These are phyloP conservation scores for Microcaecilia unicolor DNA, from an alignment of 2,797 vertebrate genomes.

Conservation along the genomic window DNA sequence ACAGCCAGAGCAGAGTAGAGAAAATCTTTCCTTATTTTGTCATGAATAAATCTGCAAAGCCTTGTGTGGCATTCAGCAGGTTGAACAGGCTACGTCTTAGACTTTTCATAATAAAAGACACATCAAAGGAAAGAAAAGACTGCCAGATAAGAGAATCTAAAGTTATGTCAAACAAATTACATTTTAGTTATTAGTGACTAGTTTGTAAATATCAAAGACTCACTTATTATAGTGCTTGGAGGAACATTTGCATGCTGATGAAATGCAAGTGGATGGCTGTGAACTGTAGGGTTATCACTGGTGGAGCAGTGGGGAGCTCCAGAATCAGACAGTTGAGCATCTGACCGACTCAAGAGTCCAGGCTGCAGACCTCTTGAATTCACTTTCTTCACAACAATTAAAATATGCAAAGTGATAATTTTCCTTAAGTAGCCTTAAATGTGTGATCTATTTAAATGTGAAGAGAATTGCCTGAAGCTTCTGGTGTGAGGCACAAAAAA, in stretches of 20 bases:
- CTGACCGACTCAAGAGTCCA: constrained; percentile 91
- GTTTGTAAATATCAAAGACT: constrained; percentile 99
- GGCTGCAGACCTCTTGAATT: constrained; percentile 97
- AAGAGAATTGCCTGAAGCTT: constrained; percentile 99
- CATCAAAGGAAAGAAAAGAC: constrained; percentile 31
- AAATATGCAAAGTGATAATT: constrained; percentile 99
- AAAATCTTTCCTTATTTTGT: constrained; percentile 28
- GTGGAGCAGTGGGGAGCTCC: constrained; percentile 81
- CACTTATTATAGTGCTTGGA: constrained; percentile 83
- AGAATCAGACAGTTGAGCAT: constrained; percentile 81
- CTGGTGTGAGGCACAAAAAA: constrained; percentile 77
- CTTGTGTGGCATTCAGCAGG: constrained; percentile 38
- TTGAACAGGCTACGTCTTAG: constrained; percentile 35
- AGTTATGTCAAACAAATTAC: constrained; percentile 93
- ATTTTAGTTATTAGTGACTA: constrained; percentile 91
- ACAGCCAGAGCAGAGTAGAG: constrained; percentile 28
- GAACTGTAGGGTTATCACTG: constrained; percentile 97
- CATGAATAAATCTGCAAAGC: constrained; percentile 37
- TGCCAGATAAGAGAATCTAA: constrained; percentile 68
- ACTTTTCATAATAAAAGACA: constrained; percentile 45
- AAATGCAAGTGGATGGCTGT: constrained; percentile 92
- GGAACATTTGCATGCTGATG: constrained; percentile 99
- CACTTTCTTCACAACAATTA: constrained; percentile 99
- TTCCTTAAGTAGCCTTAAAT: constrained; percentile 99
- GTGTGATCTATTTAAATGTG: constrained; percentile 99